Conservation (phyloP, 2,113 vertebrate species). For the Symphodus melops region DNA sequence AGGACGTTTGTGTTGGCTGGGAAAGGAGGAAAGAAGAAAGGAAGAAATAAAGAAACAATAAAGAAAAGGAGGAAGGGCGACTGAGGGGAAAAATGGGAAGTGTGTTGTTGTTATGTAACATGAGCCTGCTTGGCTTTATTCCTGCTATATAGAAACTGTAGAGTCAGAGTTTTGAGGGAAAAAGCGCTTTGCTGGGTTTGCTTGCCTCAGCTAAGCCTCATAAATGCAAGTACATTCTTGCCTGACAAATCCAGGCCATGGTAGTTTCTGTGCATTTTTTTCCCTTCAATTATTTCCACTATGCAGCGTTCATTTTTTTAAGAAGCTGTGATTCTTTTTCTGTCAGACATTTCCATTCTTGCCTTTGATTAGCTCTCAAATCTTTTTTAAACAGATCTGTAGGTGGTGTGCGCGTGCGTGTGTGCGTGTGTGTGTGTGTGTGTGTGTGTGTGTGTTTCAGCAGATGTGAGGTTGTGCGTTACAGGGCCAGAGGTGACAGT, state of each 20-base stretch:
- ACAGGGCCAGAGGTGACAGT: constrained; percentile 27
- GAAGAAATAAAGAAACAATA: neutral
- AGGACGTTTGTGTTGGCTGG: neutral
- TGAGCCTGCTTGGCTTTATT: constrained; percentile 43
- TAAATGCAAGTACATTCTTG: too few species aligned
- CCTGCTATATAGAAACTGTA: constrained; percentile 43
- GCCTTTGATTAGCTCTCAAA: neutral
- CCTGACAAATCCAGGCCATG: constrained; percentile 10
- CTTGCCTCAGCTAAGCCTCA: constrained; percentile 49
- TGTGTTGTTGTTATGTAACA: constrained; percentile 47
- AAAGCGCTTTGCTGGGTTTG: constrained; percentile 44
- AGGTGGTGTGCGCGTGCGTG: too few species aligned
- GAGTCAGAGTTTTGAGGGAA: constrained; percentile 53
- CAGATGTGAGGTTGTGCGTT: neutral
- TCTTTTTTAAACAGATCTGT: neutral
- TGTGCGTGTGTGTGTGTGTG: too few species aligned
- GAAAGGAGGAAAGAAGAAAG: constrained; percentile 12
- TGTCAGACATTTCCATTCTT: neutral
- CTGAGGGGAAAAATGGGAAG: constrained; percentile 17
- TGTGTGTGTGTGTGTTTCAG: neutral
- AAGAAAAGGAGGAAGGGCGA: neutral
- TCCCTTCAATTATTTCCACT: neutral
- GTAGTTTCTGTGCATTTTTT: constrained; percentile 31
- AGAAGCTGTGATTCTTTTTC: neutral
- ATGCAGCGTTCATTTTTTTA: neutral